Percentiles rank a stretch among this genome's conserved stretches.
Evolutionary conservation across 2,888 invertebrate genomes (phyloP).

Genomic region (Rotaria magnacalcarata): DNA sequence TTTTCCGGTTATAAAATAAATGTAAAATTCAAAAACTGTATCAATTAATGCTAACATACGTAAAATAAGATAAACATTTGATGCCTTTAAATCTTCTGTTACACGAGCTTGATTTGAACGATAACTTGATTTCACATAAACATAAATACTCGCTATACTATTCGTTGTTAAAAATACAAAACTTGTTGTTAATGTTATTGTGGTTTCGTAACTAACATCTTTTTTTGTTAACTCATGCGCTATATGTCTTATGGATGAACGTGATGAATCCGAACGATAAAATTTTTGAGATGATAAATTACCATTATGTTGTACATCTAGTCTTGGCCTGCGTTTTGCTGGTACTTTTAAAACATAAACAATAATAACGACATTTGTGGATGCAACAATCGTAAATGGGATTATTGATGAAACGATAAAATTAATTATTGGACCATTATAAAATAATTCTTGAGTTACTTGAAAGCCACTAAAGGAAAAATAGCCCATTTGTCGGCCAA

Average conservation of each 20-base stretch:
- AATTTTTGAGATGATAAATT: not conserved
- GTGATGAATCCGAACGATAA: not conserved
- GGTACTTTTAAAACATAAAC: not conserved
- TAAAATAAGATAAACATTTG: constrained; percentile 17
- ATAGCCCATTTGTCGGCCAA: constrained; percentile 21
- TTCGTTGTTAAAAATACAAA: constrained; percentile 32
- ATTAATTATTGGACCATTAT: constrained; percentile 19
- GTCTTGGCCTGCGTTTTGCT: not conserved
- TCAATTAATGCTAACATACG: constrained; percentile 32
- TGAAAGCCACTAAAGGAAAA: constrained; percentile 17
- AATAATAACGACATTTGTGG: constrained; percentile 19
- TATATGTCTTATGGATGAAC: not conserved
- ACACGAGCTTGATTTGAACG: not conserved
- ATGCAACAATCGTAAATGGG: not conserved
- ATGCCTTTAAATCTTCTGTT: constrained; percentile 16
- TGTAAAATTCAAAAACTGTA: constrained; percentile 35
- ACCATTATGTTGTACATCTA: not conserved
- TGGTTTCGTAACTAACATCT: constrained; percentile 37
- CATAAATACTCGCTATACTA: constrained; percentile 27
- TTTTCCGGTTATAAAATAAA: constrained; percentile 30
- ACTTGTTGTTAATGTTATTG: constrained; percentile 35
- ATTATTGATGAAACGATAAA: constrained; percentile 30
- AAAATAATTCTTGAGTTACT: not conserved
- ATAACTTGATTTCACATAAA: constrained; percentile 9
- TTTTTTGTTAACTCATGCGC: not conserved